phyloP scores from a whole-genome alignment of 2,888 invertebrate species.

The Agrochola lota region DNA sequence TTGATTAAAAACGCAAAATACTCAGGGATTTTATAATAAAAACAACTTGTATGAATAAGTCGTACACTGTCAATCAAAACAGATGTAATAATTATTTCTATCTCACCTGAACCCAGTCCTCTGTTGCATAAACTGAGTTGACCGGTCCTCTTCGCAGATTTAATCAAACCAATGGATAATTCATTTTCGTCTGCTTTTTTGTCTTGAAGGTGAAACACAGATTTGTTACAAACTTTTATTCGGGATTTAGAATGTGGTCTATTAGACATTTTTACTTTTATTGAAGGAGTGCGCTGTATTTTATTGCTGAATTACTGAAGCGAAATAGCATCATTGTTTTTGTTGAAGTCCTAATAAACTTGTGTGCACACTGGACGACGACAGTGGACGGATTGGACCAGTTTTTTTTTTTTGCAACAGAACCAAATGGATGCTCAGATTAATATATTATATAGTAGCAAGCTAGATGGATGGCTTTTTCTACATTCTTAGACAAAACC shows the following conservation, averaged over 20 bases:
- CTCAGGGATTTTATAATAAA: neutral
- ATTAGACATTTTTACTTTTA: slow-evolving; percentile 77
- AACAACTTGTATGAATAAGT: neutral
- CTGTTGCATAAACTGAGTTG: slow-evolving; percentile 94
- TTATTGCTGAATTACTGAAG: slow-evolving; percentile 59
- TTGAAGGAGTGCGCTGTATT: slow-evolving; percentile 28
- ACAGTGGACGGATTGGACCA: neutral
- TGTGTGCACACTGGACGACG: slow-evolving; percentile 34
- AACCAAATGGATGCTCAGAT: too few relatives aligned
- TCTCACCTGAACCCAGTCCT: slow-evolving; percentile 93
- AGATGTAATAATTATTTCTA: slow-evolving; percentile 30
- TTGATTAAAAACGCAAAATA: neutral
- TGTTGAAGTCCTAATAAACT: slow-evolving; percentile 51
- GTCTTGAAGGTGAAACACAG: slow-evolving; percentile 93
- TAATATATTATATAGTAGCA: too few relatives aligned
- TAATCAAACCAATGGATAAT: slow-evolving; percentile 93
- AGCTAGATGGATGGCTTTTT: neutral
- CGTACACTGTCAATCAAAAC: neutral
- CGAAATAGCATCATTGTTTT: slow-evolving; percentile 60
- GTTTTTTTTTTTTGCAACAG: neutral
- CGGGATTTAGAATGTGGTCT: slow-evolving; percentile 80
- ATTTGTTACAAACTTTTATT: slow-evolving; percentile 83
- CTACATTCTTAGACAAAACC: neutral
- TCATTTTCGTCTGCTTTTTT: slow-evolving; percentile 93
- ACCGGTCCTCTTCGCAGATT: slow-evolving; percentile 95